Conservation (phyloP, 2,113 vertebrate species). For the Prochilodus magdalenae region DNA sequence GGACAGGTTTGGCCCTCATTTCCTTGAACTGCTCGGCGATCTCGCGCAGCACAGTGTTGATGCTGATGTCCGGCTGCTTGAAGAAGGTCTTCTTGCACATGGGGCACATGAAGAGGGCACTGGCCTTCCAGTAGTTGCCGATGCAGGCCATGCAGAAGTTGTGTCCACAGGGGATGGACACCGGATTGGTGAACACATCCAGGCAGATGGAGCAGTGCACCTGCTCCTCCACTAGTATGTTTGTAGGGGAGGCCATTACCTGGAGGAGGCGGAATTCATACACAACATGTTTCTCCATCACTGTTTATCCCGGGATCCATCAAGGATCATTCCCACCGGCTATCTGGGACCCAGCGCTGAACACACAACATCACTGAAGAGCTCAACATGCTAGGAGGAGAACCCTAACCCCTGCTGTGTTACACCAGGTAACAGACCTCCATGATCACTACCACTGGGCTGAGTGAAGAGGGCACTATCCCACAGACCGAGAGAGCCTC, state of each 20-base stretch:
- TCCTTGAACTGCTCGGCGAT: constrained; percentile 80
- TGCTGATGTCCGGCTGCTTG: constrained; percentile 76
- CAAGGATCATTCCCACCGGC: no score
- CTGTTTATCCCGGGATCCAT: no score
- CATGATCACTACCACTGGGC: no score
- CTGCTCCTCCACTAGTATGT: constrained; percentile 79
- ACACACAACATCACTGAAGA: no score
- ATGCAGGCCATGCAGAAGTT: constrained; percentile 83
- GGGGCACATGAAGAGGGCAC: constrained; percentile 75
- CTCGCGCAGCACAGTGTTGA: constrained; percentile 79
- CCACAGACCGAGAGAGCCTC: no score
- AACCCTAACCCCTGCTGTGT: no score
- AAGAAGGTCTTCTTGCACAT: constrained; percentile 82
- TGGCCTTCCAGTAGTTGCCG: constrained; percentile 78
- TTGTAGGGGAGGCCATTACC: constrained; percentile 74
- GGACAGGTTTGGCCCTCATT: constrained; percentile 60
- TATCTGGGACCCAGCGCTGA: no score
- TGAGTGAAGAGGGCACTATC: no score
- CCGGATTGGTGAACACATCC: constrained; percentile 81
- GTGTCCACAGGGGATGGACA: constrained; percentile 82
- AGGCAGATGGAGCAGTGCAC: constrained; percentile 83
- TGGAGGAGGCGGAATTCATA: constrained; percentile 61
- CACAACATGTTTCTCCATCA: no score
- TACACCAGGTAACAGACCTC: no score
- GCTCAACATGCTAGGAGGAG: no score